Percentiles rank a stretch among this genome's conserved stretches.
phyloP scores from a whole-genome alignment of 30 jellyfish, hydroid and myxozoan genomes.

The Aurelia aurita region DNA sequence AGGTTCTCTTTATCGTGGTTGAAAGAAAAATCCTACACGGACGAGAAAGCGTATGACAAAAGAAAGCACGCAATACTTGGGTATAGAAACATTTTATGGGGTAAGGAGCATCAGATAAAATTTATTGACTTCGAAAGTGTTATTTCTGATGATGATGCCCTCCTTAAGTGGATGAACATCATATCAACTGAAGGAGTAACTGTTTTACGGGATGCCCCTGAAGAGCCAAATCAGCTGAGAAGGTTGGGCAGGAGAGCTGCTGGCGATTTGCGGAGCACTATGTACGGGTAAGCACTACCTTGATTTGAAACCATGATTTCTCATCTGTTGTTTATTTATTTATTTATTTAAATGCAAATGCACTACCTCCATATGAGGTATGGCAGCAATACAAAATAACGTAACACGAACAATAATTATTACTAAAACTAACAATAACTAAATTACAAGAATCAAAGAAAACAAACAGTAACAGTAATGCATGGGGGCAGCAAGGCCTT shows the following conservation, averaged over 20 bases:
- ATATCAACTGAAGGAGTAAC: slow-evolving; percentile 48
- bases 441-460: no score
- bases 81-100: slow-evolving; percentile 20
- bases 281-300: slow-evolving; percentile 56
- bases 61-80: slow-evolving; percentile 4
- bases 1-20: slow-evolving; percentile 33
- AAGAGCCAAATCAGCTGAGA: slow-evolving; percentile 46
- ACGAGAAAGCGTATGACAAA: background rate
- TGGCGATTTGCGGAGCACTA: slow-evolving; percentile 33
- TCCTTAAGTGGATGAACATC: slow-evolving; percentile 43
- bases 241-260: slow-evolving; percentile 12
- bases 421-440: no score
- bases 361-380: no score
- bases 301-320: background rate
- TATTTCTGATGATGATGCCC: background rate
- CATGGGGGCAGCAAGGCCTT: no score
- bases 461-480: no score
- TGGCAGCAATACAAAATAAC: no score
- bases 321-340: no score
- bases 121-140: slow-evolving; percentile 13
- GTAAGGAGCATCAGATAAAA: slow-evolving; percentile 31
- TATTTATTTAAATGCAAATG: no score
- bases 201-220: slow-evolving; percentile 26
- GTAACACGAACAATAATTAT: no score
- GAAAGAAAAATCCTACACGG: slow-evolving; percentile 10